Percentiles rank a stretch among this genome's conserved stretches.
Conservation (phyloP, 2,888 invertebrate species). For the Drosophila cracens region DNA sequence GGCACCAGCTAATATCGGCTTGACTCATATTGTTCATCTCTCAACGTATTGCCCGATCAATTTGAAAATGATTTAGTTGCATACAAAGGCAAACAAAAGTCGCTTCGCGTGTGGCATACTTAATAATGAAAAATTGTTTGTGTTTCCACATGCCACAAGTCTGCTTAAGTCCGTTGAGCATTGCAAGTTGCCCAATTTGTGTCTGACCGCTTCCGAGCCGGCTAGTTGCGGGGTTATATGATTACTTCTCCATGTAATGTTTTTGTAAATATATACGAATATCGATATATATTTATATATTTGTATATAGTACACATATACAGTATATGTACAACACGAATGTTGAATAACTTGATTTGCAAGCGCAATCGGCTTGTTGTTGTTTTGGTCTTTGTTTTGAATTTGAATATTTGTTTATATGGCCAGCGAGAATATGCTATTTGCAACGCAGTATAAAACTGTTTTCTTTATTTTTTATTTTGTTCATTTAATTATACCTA, state of each 20-base stretch:
- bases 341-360: slow-evolving; percentile 73
- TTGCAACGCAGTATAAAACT: not conserved
- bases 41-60: slow-evolving; percentile 6
- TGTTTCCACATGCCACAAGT: slow-evolving; percentile 9
- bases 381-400: slow-evolving; percentile 13
- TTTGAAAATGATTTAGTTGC: slow-evolving; percentile 32
- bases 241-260: slow-evolving; percentile 2
- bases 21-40: slow-evolving; percentile 21
- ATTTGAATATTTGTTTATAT: slow-evolving; percentile 15
- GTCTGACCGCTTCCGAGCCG: no score
- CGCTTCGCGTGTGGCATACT: slow-evolving; percentile 41
- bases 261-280: not conserved
- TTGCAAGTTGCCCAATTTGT: slow-evolving; percentile 2
- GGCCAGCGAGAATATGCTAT: slow-evolving; percentile 4
- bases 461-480: no score
- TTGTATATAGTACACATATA: not conserved
- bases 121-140: slow-evolving; percentile 14
- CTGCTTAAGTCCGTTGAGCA: slow-evolving; percentile 12
- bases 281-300: not conserved
- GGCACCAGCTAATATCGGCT: not conserved
- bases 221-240: slow-evolving; percentile 1
- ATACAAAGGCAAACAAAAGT: slow-evolving; percentile 27
- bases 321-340: slow-evolving; percentile 39
- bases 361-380: slow-evolving; percentile 31
- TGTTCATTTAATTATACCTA: not conserved